These are phyloP conservation scores for Lichenostomus cassidix DNA, from an alignment of 2,113 vertebrate genomes.

Conservation along the genomic window DNA sequence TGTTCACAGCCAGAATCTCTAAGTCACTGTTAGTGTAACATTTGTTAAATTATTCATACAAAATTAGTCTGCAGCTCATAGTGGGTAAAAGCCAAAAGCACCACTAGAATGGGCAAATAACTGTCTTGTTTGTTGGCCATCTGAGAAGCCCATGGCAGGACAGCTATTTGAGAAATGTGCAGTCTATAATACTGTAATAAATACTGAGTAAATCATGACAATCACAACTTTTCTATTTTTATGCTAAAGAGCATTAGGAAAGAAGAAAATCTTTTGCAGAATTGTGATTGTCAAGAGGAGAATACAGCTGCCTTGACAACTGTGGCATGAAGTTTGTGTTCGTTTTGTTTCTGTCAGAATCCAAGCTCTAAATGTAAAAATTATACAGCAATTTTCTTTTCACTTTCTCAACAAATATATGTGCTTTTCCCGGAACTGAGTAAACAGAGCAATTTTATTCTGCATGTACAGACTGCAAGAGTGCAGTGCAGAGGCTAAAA, in stretches of 20 bases:
- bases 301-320: background rate
- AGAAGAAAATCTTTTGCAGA: background rate
- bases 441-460: slow-evolving; percentile 38
- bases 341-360: slow-evolving; percentile 1
- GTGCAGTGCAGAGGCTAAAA: slow-evolving; percentile 2
- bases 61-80: background rate
- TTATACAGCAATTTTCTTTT: background rate
- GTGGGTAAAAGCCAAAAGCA: background rate
- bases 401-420: background rate
- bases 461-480: background rate
- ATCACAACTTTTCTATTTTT: background rate
- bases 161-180: background rate
- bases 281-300: background rate
- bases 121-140: background rate
- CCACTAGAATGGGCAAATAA: background rate
- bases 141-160: background rate
- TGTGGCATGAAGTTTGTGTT: background rate
- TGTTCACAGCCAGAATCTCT: background rate
- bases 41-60: background rate
- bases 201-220: background rate
- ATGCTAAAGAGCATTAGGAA: background rate
- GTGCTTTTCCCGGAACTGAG: background rate
- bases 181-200: background rate
- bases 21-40: background rate
- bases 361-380: slow-evolving; percentile 9